Percentiles rank a stretch among this genome's conserved stretches.
phyloP scores from a whole-genome alignment of 2,888 invertebrate species.

The Kuschelorhynchus macadamiae region DNA sequence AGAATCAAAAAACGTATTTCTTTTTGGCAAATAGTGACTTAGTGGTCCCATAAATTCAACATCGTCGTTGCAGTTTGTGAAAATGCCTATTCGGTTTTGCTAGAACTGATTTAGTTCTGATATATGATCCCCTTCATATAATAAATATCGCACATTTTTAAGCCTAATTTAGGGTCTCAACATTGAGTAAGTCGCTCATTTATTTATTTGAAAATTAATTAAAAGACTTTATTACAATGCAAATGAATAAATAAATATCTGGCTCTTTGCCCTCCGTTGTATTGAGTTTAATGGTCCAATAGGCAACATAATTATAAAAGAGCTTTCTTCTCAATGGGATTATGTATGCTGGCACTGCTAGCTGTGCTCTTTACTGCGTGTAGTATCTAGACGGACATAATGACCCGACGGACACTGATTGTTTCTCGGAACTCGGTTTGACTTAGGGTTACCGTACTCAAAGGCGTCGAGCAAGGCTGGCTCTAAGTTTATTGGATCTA shows the following conservation, averaged over 20 bases:
- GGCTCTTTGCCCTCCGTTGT: background rate
- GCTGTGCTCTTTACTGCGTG: conserved; percentile 8
- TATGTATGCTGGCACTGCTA: conserved; percentile 10
- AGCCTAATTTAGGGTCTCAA: too few species aligned
- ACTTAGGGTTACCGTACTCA: conserved; percentile 25
- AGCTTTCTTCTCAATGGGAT: conserved; percentile 34
- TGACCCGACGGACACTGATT: conserved; percentile 22
- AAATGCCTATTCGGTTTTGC: too few species aligned
- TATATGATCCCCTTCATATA: too few species aligned
- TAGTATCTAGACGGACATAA: conserved; percentile 29
- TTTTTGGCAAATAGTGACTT: too few species aligned
- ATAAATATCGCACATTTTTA: too few species aligned
- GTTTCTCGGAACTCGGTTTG: conserved; percentile 31
- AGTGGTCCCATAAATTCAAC: too few species aligned
- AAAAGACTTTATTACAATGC: too few species aligned
- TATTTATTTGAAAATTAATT: too few species aligned
- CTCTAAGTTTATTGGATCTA: background rate
- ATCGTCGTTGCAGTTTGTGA: too few species aligned
- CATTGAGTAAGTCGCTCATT: background rate
- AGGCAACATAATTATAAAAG: conserved; percentile 9
- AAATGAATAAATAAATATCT: too few species aligned
- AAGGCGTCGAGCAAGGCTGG: background rate
- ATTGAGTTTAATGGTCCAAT: background rate
- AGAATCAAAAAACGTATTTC: too few species aligned
- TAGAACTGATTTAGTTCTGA: too few species aligned